phyloP scores from a whole-genome alignment of 2,113 vertebrate species.

The Coreoperca whiteheadi region DNA sequence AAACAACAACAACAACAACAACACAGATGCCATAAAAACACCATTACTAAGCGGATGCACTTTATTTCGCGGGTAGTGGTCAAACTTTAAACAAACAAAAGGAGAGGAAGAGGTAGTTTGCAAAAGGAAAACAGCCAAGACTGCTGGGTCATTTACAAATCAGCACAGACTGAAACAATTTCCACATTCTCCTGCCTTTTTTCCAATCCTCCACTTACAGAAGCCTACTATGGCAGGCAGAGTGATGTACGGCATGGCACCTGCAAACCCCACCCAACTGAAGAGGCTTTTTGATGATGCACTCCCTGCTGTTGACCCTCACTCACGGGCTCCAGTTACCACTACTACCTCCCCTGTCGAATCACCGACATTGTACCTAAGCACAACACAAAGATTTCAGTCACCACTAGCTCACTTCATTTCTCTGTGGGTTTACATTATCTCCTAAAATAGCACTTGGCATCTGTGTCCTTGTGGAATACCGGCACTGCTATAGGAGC shows the following conservation, averaged over 20 bases:
- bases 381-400: constrained; percentile 52
- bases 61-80: constrained; percentile 45
- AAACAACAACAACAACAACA: constrained; percentile 38
- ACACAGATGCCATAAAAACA: constrained; percentile 36
- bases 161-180: constrained; percentile 56
- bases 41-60: constrained; percentile 25
- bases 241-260: constrained; percentile 51
- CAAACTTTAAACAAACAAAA: constrained; percentile 42
- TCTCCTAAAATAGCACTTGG: constrained; percentile 47
- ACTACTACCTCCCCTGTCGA: constrained; percentile 40
- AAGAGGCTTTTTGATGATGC: constrained; percentile 66
- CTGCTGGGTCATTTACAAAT: constrained; percentile 29
- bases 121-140: background rate
- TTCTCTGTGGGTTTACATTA: constrained; percentile 46
- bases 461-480: constrained; percentile 17
- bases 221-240: constrained; percentile 34
- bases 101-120: background rate
- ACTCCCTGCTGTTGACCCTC: constrained; percentile 50
- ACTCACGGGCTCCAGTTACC: constrained; percentile 62
- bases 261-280: constrained; percentile 65
- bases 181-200: constrained; percentile 15
- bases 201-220: constrained; percentile 19
- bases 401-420: constrained; percentile 34
- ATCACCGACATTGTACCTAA: constrained; percentile 57
- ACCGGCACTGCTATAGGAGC: background rate